Evolutionary conservation across 2,888 invertebrate genomes (phyloP), one percentile per base, ranked within the genome.

Genomic region (Oasisia sp.): DNA sequence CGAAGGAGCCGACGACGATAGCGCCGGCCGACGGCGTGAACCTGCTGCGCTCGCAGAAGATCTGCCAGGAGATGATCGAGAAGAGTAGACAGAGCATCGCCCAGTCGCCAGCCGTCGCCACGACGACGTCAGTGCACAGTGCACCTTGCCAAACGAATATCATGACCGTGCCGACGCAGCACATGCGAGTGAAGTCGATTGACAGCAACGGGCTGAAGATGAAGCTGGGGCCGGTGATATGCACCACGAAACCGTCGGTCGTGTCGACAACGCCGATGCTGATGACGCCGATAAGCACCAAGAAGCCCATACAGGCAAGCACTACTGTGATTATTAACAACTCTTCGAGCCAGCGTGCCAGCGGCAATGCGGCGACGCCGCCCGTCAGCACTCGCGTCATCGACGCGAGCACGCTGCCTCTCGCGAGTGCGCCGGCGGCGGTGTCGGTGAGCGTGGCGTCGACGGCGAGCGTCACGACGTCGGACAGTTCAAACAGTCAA

Each of bases 41-140:
- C 96, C 97, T 99, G 92, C 99, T 99, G 96, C 97, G 99, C 92
- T 99, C 99, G 96, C 98, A 99, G 96, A 99, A 99, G 97, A 99
- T 99, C 95, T 97, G 97, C 94, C 97, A 97, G 96, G 97, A 97
- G 91, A 97, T 97, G n/a, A 98, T 99, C 94, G 98, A 98, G 96
- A 98, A 98, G 96, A 99, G 98, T 74, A 44, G 44, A 45, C 38
- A 45, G 45, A 91, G 19, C 91, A 32, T 0, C n/a, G 74, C 74
- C 74, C 74, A 74, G n/a, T 27, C 74, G 74, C 19, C n/a, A 38
- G 92, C 89, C 89, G 9, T n/a, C 44, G 27, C 50, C 32, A 50
- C 91, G 58, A 27, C 91, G 19, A 91, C 91, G 56, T 38, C 91
- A 74, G 32, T n/a, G 56, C n/a, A 19, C 91, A 50, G 32, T 32